Evolutionary conservation across 2,888 invertebrate species (phyloP).

Genomic region (Scrobipalpa atriplicella): DNA sequence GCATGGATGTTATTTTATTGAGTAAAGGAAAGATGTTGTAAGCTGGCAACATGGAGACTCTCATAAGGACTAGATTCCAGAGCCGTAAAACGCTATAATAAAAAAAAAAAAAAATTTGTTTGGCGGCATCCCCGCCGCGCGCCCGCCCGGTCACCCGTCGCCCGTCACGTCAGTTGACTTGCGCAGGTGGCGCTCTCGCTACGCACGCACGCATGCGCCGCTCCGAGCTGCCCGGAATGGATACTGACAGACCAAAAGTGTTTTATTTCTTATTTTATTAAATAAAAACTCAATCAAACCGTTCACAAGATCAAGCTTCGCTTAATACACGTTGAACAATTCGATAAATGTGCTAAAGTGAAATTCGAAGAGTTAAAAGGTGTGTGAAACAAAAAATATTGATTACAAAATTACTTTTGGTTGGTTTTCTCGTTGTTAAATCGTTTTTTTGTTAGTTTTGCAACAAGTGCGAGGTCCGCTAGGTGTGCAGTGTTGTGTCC

Average conservation of each 20-base stretch:
- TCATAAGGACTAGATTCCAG: too few relatives aligned
- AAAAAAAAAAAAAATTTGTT: too few relatives aligned
- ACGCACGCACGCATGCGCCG: conserved; percentile 56
- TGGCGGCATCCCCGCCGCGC: conserved; percentile 42
- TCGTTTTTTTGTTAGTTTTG: conserved; percentile 65
- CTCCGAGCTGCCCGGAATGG: conserved; percentile 56
- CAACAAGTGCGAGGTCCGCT: conserved; percentile 67
- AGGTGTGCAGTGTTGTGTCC: conserved; percentile 46
- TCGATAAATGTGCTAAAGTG: conserved; percentile 42
- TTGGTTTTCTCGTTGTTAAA: conserved; percentile 60
- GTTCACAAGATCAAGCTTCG: conserved; percentile 58
- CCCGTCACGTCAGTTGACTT: conserved; percentile 48
- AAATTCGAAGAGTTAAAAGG: conserved; percentile 43
- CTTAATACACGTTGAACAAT: conserved; percentile 55
- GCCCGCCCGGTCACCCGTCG: conserved; percentile 44
- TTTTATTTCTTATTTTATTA: conserved; percentile 53
- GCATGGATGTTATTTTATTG: too few relatives aligned
- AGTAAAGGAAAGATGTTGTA: neutral
- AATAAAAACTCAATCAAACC: conserved; percentile 49
- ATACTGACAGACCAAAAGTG: conserved; percentile 62
- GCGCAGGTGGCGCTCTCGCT: conserved; percentile 60
- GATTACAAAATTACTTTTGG: conserved; percentile 65
- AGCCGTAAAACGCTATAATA: too few relatives aligned
- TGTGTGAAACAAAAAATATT: conserved; percentile 61
- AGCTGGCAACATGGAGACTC: conserved; percentile 43